Evolutionary conservation across 2,888 invertebrate species (phyloP).

Genomic region (Myopa tessellatipennis): DNA sequence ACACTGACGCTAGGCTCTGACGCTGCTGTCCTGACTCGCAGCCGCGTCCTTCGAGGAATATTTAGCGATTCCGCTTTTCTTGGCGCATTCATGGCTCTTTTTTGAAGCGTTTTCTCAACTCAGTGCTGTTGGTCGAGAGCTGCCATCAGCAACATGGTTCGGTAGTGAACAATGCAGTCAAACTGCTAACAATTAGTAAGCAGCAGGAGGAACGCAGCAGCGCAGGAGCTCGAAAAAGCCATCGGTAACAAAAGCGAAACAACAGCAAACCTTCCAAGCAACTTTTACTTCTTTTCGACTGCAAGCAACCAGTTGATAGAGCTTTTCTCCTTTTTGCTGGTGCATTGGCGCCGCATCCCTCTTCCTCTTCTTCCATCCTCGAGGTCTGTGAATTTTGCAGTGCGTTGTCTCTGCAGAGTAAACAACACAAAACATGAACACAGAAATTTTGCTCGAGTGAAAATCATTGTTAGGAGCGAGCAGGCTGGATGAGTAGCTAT

Average conservation of each 20-base stretch:
- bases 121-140: not conserved
- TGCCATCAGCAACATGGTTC: not conserved
- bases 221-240: not conserved
- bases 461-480: not conserved
- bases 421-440: slow-evolving; percentile 1
- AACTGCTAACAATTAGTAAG: not conserved
- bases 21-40: too few relatives aligned
- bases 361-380: not conserved
- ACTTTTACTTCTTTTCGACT: not conserved
- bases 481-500: not conserved
- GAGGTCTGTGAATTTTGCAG: not conserved
- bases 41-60: not conserved
- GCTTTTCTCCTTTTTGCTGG: not conserved
- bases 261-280: not conserved
- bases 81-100: not conserved
- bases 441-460: not conserved
- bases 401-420: not conserved
- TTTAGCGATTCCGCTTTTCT: not conserved
- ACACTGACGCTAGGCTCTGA: too few relatives aligned
- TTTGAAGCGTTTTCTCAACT: not conserved
- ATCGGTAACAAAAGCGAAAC: not conserved
- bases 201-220: not conserved
- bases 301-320: slow-evolving; percentile 1
- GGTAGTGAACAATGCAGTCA: not conserved
- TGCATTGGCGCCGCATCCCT: not conserved